Percentiles rank a stretch among this genome's conserved stretches.
phyloP scores from a whole-genome alignment of 2,113 vertebrate species.

The Tamias sibiricus region DNA sequence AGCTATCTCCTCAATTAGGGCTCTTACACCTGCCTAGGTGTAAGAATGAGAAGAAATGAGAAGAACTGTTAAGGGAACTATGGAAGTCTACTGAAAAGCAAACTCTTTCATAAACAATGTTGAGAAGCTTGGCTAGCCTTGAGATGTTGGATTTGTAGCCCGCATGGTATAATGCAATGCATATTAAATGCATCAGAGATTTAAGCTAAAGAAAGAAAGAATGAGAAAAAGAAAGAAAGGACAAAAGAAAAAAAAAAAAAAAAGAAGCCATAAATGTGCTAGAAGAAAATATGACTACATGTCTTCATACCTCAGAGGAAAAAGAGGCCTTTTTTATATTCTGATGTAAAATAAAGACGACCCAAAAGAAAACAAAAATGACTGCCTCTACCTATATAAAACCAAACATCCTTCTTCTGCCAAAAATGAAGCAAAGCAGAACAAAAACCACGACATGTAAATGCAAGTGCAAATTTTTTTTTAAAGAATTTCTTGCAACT shows the following conservation, averaged over 20 bases:
- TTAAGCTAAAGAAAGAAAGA: too few species aligned
- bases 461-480: not conserved
- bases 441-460: not conserved
- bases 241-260: too few species aligned
- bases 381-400: not conserved
- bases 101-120: not conserved
- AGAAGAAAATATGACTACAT: not conserved
- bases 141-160: not conserved
- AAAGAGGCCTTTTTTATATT: not conserved
- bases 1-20: too few species aligned
- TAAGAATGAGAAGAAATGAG: not conserved
- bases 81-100: not conserved
- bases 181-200: too few species aligned
- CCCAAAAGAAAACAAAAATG: not conserved
- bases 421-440: not conserved
- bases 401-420: not conserved
- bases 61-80: not conserved
- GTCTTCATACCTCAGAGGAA: not conserved
- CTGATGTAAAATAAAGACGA: not conserved
- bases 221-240: not conserved
- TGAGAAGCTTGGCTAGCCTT: not conserved
- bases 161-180: not conserved
- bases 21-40: too few species aligned
- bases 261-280: not conserved
- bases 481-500: not conserved